Evolutionary conservation across 2,888 invertebrate genomes (phyloP), one percentile per base, ranked within the genome.

Genomic region (Theristus sp.): DNA sequence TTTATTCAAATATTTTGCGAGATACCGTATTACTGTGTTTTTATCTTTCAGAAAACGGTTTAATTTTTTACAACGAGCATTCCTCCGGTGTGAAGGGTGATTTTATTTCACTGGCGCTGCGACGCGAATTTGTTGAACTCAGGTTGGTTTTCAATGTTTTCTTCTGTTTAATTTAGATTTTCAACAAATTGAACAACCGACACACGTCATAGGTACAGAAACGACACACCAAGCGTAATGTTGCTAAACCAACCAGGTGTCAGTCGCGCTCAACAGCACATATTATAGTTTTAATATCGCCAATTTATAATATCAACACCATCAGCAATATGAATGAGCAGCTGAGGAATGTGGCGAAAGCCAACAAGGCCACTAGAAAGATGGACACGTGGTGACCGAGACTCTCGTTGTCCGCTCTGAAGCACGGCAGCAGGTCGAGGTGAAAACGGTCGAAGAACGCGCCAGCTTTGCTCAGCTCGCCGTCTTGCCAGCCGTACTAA

Each of bases 41-140:
- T n/a, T n/a, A n/a, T n/a, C 22, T 52, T 52, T 25, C 27, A 54
- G 54, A 27, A 13, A 54, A 87, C 72, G 89, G 89, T 60, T 82
- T 89, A 62, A 80, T 90, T 68, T 78, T 89, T 67, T 89, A 87
- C 78, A 85, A 85, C 77, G 87, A 88, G 73, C 87, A 89, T 76
- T 84, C 84, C 75, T 76, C 79, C 65, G 85, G 87, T 71, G 88
- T 88, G 22, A 82, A 83, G 27, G 89, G 89, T 60, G 89, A 89
- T 77, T 89, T 86, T 77, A 82, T 89, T 66, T 86, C 88, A 28
- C 78, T 89, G 60, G 84, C 87, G 61, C 78, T 89, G 68, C 82
- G 86, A 69, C 83, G 86, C 76, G 87, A 87, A 79, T 82, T 69
- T 72, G 72, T 75, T 13, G 74, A 75, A 63, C 74, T 69, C 61